Evolutionary conservation across 1,140 invertebrate species (phyloP), one percentile per base, ranked within the genome.

Genomic region (Helicoverpa armigera): DNA sequence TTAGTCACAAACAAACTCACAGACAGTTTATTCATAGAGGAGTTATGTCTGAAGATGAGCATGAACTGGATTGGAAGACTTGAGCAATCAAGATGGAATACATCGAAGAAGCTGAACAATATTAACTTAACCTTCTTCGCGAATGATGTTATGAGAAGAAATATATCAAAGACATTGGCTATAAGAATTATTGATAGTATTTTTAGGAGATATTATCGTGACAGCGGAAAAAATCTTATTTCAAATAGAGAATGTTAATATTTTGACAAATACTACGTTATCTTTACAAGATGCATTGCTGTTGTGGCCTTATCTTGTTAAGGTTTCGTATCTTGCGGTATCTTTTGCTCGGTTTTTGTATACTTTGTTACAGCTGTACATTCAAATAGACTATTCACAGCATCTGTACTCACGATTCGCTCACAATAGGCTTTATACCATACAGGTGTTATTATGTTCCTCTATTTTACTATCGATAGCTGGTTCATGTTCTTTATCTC

Each of bases 41-140:
- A 70, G 35, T 67, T 60, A 78, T 78, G 61, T 76, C 56, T 58
- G 50, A 80, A 87, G 86, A 65, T 87, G 86, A 87, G 82, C 81
- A 82, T 83, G 82, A 82, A 75, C 43, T 81, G 79, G 51, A 50
- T 82, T 88, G 87, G 87, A 88, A 88, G 87, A 88, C 87, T 88
- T 86, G 85, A 88, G 82, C 82, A 86, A 88, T 83, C 31, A 80
- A 80, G 50, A 63, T 76, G 78, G 78, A 83, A 77, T 76, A 70
- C 53, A 69, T 77, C 67, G 78, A 80, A 79, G 77, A 70, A 80
- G 78, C 69, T 80, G 77, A 70, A 79, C 61, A 60, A 63, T 63
- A 23, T 73, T 54, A 79, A 79, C 48, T 29, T 16, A 67, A 79
- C 50, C 63, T 79, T 70, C 76, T 79, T 79, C 63, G 76, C 29